A percentile compares a stretch with the other conserved stretches of the same genome.
phyloP scores from a whole-genome alignment of 2,888 invertebrate genomes.

The Exocentrus adspersus region DNA sequence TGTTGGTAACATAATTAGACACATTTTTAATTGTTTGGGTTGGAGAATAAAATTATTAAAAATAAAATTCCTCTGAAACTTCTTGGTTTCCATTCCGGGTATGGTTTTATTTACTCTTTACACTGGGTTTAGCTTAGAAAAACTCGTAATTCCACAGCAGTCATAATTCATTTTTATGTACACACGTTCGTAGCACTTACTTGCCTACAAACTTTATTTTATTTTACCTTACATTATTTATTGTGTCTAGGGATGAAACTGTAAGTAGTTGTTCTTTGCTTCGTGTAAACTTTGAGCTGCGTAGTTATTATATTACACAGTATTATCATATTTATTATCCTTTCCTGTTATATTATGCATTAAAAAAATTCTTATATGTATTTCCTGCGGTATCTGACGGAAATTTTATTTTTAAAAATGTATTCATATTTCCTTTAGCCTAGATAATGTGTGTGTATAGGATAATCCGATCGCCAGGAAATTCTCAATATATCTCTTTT shows the following conservation, averaged over 20 bases:
- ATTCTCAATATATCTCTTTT: not conserved
- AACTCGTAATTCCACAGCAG: not conserved
- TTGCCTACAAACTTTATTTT: slow-evolving; percentile 5
- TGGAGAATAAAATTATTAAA: too few species aligned
- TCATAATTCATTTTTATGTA: slow-evolving; percentile 1
- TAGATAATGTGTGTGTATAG: slow-evolving; percentile 5
- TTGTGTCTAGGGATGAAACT: not conserved
- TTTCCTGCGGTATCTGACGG: not conserved
- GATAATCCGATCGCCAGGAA: not conserved
- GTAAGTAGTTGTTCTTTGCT: not conserved
- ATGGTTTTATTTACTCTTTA: not conserved
- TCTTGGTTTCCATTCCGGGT: too few species aligned
- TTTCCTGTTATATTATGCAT: slow-evolving; percentile 8
- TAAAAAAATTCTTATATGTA: not conserved
- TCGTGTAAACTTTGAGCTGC: not conserved
- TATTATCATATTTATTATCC: slow-evolving; percentile 19
- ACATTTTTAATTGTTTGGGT: too few species aligned
- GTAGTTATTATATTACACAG: not conserved
- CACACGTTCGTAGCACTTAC: too few species aligned
- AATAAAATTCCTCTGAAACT: too few species aligned
- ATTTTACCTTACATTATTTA: slow-evolving; percentile 5
- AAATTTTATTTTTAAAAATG: not conserved
- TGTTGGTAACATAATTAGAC: too few species aligned
- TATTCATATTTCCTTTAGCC: not conserved
- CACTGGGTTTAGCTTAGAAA: slow-evolving; percentile 1